phyloP scores from a whole-genome alignment of 2,888 invertebrate species.

The Timandra comae region DNA sequence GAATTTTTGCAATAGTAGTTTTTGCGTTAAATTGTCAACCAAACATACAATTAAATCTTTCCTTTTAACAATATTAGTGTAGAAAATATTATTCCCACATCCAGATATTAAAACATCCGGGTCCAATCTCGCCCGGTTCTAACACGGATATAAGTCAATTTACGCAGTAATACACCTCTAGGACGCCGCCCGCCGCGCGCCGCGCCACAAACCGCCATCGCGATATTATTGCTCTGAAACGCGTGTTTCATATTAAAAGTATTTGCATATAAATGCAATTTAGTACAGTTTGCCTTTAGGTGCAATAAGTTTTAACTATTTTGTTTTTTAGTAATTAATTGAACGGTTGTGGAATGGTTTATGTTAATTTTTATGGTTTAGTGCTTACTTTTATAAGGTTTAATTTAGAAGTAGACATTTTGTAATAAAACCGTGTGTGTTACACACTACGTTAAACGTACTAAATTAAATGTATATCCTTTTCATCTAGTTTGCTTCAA shows the following conservation, averaged over 20 bases:
- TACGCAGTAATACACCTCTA: constrained; percentile 40
- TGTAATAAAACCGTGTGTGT: too few species aligned
- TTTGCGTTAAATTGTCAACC: too few species aligned
- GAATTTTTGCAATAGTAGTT: too few species aligned
- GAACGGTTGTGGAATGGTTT: not conserved
- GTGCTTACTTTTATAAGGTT: not conserved
- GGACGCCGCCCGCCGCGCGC: constrained; percentile 19
- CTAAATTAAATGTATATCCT: too few species aligned
- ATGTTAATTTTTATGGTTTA: not conserved
- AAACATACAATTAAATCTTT: too few species aligned
- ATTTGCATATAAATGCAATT: constrained; percentile 1
- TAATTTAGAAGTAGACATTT: too few species aligned
- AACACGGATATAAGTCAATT: constrained; percentile 53
- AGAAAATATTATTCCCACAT: too few species aligned
- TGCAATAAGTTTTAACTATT: too few species aligned
- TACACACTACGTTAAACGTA: too few species aligned
- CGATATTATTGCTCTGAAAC: not conserved
- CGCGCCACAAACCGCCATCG: not conserved
- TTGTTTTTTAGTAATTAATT: too few species aligned
- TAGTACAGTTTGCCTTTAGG: constrained; percentile 15
- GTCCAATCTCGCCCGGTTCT: constrained; percentile 33
- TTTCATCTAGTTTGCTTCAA: too few species aligned
- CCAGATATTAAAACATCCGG: not conserved
- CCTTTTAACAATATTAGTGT: too few species aligned
- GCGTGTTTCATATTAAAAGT: not conserved